These are phyloP conservation scores for Coenonympha arcania DNA, from an alignment of 2,888 invertebrate genomes.

Conservation along the genomic window DNA sequence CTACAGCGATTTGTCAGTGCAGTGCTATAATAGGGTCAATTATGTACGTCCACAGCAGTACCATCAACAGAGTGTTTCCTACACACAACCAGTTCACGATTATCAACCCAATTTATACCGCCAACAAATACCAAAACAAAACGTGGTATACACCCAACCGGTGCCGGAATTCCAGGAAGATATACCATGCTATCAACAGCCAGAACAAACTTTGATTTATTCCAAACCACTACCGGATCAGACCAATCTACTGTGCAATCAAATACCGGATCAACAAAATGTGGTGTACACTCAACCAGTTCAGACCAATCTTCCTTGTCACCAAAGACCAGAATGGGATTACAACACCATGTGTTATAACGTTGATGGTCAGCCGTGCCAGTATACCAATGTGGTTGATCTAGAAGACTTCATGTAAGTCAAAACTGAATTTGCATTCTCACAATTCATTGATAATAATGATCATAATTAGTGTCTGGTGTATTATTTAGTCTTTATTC, in stretches of 20 bases:
- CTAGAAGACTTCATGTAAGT: constrained; percentile 86
- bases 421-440: background rate
- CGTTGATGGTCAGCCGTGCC: constrained; percentile 78
- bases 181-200: no score
- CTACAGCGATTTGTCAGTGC: constrained; percentile 40
- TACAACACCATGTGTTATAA: constrained; percentile 79
- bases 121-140: constrained; percentile 35
- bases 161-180: no score
- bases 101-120: constrained; percentile 63
- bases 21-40: constrained; percentile 45
- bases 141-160: constrained; percentile 26
- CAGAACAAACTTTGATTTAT: constrained; percentile 32
- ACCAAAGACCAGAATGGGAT: constrained; percentile 70
- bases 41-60: constrained; percentile 30
- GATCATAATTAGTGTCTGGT: no score
- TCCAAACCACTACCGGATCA: constrained; percentile 30
- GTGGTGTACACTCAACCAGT: constrained; percentile 26
- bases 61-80: constrained; percentile 33
- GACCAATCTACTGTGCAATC: constrained; percentile 64
- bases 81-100: constrained; percentile 26
- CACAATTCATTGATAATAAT: no score
- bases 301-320: constrained; percentile 64
- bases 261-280: constrained; percentile 31
- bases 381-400: constrained; percentile 78
- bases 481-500: background rate